Evolutionary conservation across 2,797 vertebrate species (phyloP).

Genomic region (Lemur catta): DNA sequence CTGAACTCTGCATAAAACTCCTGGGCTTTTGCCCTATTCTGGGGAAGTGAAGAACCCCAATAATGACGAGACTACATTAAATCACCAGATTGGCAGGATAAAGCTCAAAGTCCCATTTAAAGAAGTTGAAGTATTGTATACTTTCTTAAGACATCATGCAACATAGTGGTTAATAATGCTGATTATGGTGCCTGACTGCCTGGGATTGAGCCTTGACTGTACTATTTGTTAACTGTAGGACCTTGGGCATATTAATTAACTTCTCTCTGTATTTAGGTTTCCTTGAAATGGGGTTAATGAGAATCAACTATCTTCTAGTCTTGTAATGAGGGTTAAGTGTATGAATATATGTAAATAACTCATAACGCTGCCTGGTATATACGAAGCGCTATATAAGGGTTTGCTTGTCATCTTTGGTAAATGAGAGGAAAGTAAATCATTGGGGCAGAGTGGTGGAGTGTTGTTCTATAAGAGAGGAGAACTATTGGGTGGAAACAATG

Average conservation of each 20-base stretch:
- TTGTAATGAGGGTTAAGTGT: not conserved
- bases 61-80: not conserved
- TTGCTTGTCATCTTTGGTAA: not conserved
- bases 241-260: not conserved
- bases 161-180: not conserved
- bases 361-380: not conserved
- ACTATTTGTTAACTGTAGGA: not conserved
- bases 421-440: not conserved
- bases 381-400: not conserved
- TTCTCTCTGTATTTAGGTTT: not conserved
- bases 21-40: not conserved
- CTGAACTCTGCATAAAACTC: not conserved
- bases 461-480: not conserved
- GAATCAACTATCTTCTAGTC: not conserved
- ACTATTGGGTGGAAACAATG: not conserved
- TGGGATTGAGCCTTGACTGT: not conserved
- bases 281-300: not conserved
- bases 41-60: fast-evolving
- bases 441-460: not conserved
- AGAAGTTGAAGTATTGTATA: not conserved
- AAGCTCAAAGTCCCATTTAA: not conserved
- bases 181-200: not conserved
- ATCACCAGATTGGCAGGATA: not conserved
- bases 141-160: not conserved
- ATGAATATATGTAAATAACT: not conserved